Base-by-base conservation (phyloP, 1,140 invertebrate genomes). In the Drosophila subobscura region DNA sequence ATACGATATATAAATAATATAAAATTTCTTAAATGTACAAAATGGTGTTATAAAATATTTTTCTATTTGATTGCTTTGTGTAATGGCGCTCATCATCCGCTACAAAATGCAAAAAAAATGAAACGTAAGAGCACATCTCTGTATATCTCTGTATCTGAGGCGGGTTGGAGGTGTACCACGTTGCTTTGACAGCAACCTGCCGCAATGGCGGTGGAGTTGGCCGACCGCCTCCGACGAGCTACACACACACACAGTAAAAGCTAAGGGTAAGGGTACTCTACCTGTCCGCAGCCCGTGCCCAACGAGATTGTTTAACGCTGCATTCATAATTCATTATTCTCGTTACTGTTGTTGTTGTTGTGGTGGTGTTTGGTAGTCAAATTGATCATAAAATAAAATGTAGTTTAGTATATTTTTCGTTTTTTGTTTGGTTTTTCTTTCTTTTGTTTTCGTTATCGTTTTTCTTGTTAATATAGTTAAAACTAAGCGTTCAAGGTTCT, bases 401-500 rank as follows among this genome's bases (percentile, higher is more conserved):
- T 73, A 60, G 52, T 85, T 77, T 88, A 76, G 71, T 77, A 78
- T 72, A 78, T 86, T 72, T 74, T 58, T 84, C 45, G 49, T 56
- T 59, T 50, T 57, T 72, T 44, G 45, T 55, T 63, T 78, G 40
- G 29, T 56, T 44, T 61, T 42, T 46, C 40, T 49, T 49, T 52
- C 20, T 47, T 58, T 50, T 60, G 49, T 66, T 60, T 50, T 60
- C 42, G 37, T 51, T 59, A 37, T 72, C 29, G 23, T 63, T 74
- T 74, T 33, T 37, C 52, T 50, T 77, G 71, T 75, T 77, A 77
- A 72, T 83, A 83, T 72, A 68, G 72, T 88, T 88, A 88, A 83
- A 88, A 79, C 83, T 88, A 88, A 79, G 83, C 66, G 66, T 88
- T 85, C 72, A 86, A 79, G 77, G 55, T 83, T 72, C 78, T 88